Conservation (phyloP, 2,113 vertebrate genomes). For the Redunca redunca region DNA sequence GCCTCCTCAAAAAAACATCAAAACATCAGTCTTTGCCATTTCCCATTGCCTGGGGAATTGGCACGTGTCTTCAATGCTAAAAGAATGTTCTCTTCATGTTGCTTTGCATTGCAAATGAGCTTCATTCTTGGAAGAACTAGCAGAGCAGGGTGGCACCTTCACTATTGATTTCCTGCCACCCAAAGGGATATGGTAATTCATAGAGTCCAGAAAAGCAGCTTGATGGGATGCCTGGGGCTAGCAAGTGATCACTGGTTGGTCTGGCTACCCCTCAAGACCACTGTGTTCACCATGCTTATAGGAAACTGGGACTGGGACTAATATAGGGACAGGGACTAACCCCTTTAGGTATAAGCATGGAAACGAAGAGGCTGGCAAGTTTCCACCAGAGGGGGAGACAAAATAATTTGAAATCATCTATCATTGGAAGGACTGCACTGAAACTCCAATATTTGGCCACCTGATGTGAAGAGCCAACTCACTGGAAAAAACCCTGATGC, state of each 20-base stretch:
- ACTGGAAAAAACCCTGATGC: not conserved
- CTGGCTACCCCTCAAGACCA: not conserved
- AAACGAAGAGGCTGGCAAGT: not conserved
- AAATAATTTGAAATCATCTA: not conserved
- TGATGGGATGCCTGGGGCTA: not conserved
- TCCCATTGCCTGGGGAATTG: conserved; percentile 55
- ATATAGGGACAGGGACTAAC: not conserved
- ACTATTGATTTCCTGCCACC: conserved; percentile 7
- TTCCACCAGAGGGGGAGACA: not conserved
- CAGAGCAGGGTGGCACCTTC: not conserved
- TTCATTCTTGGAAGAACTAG: conserved; percentile 2
- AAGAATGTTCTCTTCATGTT: conserved; percentile 37
- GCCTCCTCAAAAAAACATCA: conserved; percentile 50
- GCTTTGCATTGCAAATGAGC: conserved; percentile 59
- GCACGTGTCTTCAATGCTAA: conserved; percentile 32
- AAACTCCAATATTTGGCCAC: not conserved
- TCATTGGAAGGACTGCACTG: not conserved
- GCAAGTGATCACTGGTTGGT: not conserved
- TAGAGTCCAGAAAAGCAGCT: not conserved
- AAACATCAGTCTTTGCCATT: conserved; percentile 56
- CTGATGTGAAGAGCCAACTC: not conserved
- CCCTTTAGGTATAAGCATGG: not conserved
- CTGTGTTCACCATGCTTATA: not conserved
- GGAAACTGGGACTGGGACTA: not conserved
- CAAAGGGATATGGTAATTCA: not conserved